phyloP scores from a whole-genome alignment of 2,113 vertebrate species.

The Drymodes brunneopygia region DNA sequence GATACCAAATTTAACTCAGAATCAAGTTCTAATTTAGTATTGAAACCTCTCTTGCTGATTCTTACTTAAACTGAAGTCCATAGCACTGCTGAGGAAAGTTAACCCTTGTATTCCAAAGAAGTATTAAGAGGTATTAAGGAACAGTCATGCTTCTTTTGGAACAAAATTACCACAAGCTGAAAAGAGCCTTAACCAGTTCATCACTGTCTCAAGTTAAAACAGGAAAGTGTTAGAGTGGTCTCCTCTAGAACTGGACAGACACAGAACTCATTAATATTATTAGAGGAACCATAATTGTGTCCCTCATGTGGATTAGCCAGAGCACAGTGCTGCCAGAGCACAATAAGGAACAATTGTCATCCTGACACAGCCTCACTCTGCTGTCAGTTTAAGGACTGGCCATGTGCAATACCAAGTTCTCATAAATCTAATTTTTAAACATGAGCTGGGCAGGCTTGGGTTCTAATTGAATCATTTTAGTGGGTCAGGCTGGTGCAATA shows the following conservation, averaged over 20 bases:
- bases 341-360: background rate
- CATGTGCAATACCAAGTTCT: background rate
- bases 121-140: background rate
- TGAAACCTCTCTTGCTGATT: background rate
- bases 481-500: background rate
- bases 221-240: background rate
- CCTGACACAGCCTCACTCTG: background rate
- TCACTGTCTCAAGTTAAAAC: slow-evolving; percentile 4
- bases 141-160: background rate
- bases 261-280: background rate
- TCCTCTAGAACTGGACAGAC: background rate
- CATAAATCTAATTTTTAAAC: background rate
- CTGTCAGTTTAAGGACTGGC: background rate
- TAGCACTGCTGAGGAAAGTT: background rate
- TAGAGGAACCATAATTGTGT: background rate
- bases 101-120: background rate
- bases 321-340: background rate
- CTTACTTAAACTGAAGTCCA: background rate
- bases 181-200: slow-evolving; percentile 12
- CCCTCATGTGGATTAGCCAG: background rate
- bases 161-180: slow-evolving; percentile 1
- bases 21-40: slow-evolving; percentile 9
- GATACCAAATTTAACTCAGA: background rate
- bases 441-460: background rate
- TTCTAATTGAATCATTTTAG: background rate